Base-by-base conservation (phyloP, 1,140 invertebrate genomes). In the Geopemphigus sp. region DNA sequence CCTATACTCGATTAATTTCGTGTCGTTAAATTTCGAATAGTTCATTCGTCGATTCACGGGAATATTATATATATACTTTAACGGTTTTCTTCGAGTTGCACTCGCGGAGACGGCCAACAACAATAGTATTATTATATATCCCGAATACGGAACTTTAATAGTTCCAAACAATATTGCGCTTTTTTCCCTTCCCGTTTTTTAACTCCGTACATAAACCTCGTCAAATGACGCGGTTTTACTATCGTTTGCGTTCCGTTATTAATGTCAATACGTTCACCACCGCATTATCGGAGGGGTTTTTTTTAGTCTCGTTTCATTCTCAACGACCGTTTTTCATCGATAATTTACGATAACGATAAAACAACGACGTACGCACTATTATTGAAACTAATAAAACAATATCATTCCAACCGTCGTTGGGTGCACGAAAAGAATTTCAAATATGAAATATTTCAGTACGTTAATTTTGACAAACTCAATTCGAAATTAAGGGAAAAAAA, bases 301-400 rank as follows among this genome's bases (percentile, higher is more conserved):
- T 74, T 73, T 57, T n/a, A 14, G 5, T 47, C 64, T 24, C n/a
- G 19, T 3, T 2, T n/a, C 32, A 26, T 59, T 59, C 59, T 76
- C 29, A 39, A 74, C 72, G 68, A 57, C 54, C 53, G 17, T 57
- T 39, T 56, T 6, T 50, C 53, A 19, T 59, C 56, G 56, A 59
- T 76, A 47, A 50, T 76, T 59, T 76, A 73, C 53, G 50, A 56
- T 26, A 17, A 56, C 24, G 24, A 56, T 73, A 73, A 73, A 57
- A 73, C n/a, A 73, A 54, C n/a, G 29, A 19, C n/a, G 32, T 11
- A 50, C 8, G 10, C 47, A 12, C 12, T 8, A 8, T 39, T 8
- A 39, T 39, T 39, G 32, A 39, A 39, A 39, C 32, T 5, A 5
- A 45, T 45, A 45, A 5, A 45, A 45, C 39, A 5, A 45, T 45